Evolutionary conservation across 1,140 invertebrate species (phyloP).

Genomic region (Drosophila santomea): DNA sequence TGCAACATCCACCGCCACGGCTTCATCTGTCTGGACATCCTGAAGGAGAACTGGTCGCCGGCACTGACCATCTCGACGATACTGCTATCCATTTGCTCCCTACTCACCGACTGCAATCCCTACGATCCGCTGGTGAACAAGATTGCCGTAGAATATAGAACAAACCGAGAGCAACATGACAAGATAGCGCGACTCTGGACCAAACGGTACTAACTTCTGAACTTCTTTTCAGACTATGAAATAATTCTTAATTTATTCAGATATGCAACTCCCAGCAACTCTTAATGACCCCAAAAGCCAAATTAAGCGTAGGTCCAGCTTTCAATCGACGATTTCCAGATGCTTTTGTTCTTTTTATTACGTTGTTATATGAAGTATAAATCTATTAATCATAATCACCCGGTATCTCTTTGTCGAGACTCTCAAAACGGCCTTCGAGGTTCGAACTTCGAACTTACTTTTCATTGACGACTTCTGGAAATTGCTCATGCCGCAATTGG

Average conservation of each 20-base stretch:
- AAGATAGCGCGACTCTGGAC: slow-evolving; percentile 99
- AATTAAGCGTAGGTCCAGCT: not conserved
- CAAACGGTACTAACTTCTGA: slow-evolving; percentile 92
- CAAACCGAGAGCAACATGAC: slow-evolving; percentile 98
- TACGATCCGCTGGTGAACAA: slow-evolving; percentile 98
- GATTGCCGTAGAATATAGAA: slow-evolving; percentile 98
- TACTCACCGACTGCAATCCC: slow-evolving; percentile 98
- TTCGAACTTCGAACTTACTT: slow-evolving; percentile 11
- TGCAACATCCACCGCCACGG: slow-evolving; percentile 99
- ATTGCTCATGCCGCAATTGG: slow-evolving; percentile 71
- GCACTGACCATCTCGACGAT: slow-evolving; percentile 98
- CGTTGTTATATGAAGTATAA: too few species aligned
- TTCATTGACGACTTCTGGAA: slow-evolving; percentile 79
- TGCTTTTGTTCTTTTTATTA: not conserved
- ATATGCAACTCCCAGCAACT: slow-evolving; percentile 43
- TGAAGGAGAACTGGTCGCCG: slow-evolving; percentile 98
- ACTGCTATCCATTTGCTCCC: slow-evolving; percentile 96
- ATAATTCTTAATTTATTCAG: not conserved
- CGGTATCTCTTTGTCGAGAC: not conserved
- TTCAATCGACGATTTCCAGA: not conserved
- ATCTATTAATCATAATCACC: too few species aligned
- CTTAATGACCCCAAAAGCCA: not conserved
- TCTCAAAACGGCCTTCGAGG: too few species aligned
- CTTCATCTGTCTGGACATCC: slow-evolving; percentile 97
- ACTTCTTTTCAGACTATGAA: rapidly evolving